A percentile compares a stretch with the other conserved stretches of the same genome.
phyloP scores from a whole-genome alignment of 2,888 invertebrate species.

The Drosophila incognita region DNA sequence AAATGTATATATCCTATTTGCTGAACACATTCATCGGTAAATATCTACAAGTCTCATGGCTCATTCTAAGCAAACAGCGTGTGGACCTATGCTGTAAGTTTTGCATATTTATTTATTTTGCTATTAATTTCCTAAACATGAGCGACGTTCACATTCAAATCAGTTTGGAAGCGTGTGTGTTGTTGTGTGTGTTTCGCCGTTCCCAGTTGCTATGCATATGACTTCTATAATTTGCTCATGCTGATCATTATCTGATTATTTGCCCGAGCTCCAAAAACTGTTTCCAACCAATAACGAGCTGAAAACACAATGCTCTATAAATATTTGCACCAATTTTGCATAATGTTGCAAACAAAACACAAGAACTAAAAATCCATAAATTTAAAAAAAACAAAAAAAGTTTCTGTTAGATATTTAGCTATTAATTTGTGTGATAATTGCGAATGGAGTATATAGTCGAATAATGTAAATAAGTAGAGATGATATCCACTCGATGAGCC shows the following conservation, averaged over 20 bases:
- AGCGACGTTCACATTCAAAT: constrained; percentile 68
- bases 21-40: constrained; percentile 24
- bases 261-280: neutral
- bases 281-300: constrained; percentile 7
- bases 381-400: too few species aligned
- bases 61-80: constrained; percentile 47
- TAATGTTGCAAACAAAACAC: constrained; percentile 29
- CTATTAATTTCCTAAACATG: constrained; percentile 58
- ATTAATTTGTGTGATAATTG: constrained; percentile 53
- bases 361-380: neutral
- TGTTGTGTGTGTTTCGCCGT: neutral
- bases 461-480: constrained; percentile 24
- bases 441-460: constrained; percentile 27
- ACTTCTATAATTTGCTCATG: constrained; percentile 39
- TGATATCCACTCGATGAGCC: constrained; percentile 7
- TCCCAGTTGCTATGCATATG: constrained; percentile 56
- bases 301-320: constrained; percentile 42
- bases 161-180: constrained; percentile 21
- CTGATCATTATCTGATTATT: constrained; percentile 14
- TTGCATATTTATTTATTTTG: constrained; percentile 66
- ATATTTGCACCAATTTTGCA: constrained; percentile 53
- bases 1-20: constrained; percentile 4
- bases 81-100: constrained; percentile 54
- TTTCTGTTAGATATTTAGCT: constrained; percentile 26
- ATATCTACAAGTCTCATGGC: constrained; percentile 33